A percentile compares a stretch with the other conserved stretches of the same genome.
These are phyloP conservation scores for Athene noctua DNA, from an alignment of 2,113 vertebrate genomes.

Conservation along the genomic window DNA sequence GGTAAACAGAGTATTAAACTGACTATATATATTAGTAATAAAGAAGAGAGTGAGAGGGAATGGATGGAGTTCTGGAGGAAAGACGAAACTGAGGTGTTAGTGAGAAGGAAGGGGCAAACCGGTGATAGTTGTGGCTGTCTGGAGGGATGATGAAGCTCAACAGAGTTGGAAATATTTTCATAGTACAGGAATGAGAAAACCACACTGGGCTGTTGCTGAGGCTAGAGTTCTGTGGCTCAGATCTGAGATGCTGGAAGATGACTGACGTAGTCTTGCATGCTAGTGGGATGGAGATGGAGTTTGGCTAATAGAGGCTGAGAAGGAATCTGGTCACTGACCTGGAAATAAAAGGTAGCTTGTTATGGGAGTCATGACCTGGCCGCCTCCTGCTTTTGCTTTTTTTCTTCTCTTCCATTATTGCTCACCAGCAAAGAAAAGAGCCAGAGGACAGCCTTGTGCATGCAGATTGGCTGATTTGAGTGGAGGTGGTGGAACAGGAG, in stretches of 20 bases:
- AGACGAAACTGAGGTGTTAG: background rate
- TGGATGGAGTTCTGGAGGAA: background rate
- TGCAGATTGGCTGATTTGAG: slow-evolving; percentile 13
- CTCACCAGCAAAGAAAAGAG: slow-evolving; percentile 18
- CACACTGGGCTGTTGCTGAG: background rate
- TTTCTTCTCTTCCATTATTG: background rate
- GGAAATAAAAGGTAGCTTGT: slow-evolving; percentile 24
- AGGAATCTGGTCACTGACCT: slow-evolving; percentile 33
- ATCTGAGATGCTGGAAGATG: background rate
- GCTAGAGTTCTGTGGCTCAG: background rate
- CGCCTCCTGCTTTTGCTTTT: background rate
- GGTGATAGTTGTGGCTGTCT: background rate
- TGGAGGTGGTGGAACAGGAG: slow-evolving; percentile 26
- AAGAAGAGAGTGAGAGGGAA: background rate
- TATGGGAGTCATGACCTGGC: slow-evolving; percentile 13
- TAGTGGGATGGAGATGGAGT: background rate
- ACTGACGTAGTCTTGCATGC: background rate
- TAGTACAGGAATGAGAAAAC: background rate
- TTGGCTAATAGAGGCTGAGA: background rate
- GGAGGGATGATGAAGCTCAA: background rate
- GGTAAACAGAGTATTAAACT: background rate
- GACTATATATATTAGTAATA: background rate
- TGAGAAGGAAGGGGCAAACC: background rate
- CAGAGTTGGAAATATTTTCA: background rate
- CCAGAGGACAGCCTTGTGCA: background rate